These are phyloP conservation scores for Orycteropus afer DNA, from an alignment of 2,113 vertebrate genomes.

Conservation along the genomic window DNA sequence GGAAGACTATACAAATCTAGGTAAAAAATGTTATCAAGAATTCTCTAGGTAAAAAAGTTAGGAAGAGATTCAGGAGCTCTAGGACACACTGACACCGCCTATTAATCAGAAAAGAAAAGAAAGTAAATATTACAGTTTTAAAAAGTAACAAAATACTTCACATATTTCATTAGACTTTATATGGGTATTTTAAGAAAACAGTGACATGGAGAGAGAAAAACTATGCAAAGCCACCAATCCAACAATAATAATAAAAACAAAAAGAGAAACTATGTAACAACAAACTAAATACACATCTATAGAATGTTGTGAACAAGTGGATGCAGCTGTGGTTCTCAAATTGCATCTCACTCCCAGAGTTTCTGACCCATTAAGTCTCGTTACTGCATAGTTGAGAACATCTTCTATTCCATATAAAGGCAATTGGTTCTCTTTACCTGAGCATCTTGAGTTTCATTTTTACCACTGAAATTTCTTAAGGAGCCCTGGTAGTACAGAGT, in stretches of 20 bases:
- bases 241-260: neutral
- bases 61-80: no score
- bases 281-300: rapidly evolving
- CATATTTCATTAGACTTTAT: no score
- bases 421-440: neutral
- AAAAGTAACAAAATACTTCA: no score
- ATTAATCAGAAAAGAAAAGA: no score
- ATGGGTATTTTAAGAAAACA: no score
- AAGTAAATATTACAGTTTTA: no score
- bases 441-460: neutral
- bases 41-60: no score
- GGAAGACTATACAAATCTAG: neutral
- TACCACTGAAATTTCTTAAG: rapidly evolving
- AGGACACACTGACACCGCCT: no score
- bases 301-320: neutral
- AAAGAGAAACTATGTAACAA: neutral
- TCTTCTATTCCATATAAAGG: rapidly evolving
- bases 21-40: no score
- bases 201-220: neutral
- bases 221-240: neutral
- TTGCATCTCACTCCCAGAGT: no score
- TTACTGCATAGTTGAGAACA: neutral
- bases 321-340: neutral
- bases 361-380: rapidly evolving
- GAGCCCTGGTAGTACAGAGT: no score